These are phyloP conservation scores for Apodemia duryi DNA, from an alignment of 2,888 invertebrate species.

Conservation along the genomic window DNA sequence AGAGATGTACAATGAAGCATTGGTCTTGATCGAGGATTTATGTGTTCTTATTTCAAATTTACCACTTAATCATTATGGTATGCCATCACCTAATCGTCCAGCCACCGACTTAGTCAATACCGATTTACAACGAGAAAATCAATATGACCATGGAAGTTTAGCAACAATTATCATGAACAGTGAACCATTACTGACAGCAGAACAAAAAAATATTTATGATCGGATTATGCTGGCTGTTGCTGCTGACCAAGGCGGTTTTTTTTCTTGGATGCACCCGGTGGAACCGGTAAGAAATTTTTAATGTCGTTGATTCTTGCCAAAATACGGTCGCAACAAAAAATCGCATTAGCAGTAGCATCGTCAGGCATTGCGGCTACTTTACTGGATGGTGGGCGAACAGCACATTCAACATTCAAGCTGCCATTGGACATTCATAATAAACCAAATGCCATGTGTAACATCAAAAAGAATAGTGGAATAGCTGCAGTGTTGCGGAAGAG, in stretches of 20 bases:
- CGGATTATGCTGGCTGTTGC: not conserved
- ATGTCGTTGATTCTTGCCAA: no score
- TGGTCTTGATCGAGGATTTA: conserved; percentile 19
- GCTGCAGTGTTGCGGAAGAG: no score
- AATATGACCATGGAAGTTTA: not conserved
- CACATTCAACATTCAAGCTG: no score
- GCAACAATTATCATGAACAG: not conserved
- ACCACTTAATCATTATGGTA: not conserved
- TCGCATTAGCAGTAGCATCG: no score
- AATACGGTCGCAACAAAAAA: no score
- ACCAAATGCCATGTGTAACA: no score
- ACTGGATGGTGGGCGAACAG: no score
- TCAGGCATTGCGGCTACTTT: no score
- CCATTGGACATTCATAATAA: no score
- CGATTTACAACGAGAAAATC: no score
- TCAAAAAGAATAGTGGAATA: no score
- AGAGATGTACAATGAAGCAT: conserved; percentile 33
- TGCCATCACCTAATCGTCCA: not conserved
- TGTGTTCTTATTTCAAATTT: not conserved
- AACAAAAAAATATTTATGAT: not conserved
- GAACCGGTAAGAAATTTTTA: not conserved
- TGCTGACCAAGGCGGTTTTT: not conserved
- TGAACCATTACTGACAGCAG: not conserved
- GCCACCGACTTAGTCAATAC: not conserved
- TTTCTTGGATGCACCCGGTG: not conserved